Percentiles rank a stretch among this genome's conserved stretches.
phyloP scores from a whole-genome alignment of 2,888 invertebrate genomes.

The Parnassius mnemosyne region DNA sequence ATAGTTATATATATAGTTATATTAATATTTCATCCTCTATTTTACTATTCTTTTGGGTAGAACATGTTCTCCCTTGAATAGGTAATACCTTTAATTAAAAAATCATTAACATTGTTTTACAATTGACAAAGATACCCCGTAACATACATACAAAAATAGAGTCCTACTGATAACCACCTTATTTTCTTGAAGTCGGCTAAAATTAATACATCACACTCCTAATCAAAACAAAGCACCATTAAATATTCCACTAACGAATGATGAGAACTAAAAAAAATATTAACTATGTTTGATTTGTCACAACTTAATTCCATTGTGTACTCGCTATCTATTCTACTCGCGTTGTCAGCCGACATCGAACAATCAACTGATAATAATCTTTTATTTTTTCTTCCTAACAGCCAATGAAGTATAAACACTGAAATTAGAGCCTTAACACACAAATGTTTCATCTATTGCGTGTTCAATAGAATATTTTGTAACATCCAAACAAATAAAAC shows the following conservation, averaged over 20 bases:
- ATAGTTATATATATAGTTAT: no score
- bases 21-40: no score
- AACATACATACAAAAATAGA: no score
- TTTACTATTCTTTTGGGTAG: no score
- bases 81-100: no score
- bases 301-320: conserved; percentile 44
- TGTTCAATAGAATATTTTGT: not conserved
- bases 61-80: no score
- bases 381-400: conserved; percentile 31
- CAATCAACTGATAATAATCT: conserved; percentile 43
- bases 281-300: conserved; percentile 38
- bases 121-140: no score
- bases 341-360: conserved; percentile 39
- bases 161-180: no score
- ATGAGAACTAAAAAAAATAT: conserved; percentile 1
- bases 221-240: conserved; percentile 20
- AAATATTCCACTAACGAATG: conserved; percentile 36
- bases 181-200: no score
- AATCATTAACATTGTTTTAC: no score
- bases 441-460: conserved; percentile 18
- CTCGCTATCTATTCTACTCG: conserved; percentile 37
- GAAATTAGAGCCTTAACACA: not conserved
- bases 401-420: conserved; percentile 12
- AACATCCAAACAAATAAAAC: not conserved
- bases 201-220: conserved; percentile 9